Evolutionary conservation across 2,797 vertebrate species (phyloP), one percentile per base, ranked within the genome.

Genomic region (Pseudochromis fuscus): DNA sequence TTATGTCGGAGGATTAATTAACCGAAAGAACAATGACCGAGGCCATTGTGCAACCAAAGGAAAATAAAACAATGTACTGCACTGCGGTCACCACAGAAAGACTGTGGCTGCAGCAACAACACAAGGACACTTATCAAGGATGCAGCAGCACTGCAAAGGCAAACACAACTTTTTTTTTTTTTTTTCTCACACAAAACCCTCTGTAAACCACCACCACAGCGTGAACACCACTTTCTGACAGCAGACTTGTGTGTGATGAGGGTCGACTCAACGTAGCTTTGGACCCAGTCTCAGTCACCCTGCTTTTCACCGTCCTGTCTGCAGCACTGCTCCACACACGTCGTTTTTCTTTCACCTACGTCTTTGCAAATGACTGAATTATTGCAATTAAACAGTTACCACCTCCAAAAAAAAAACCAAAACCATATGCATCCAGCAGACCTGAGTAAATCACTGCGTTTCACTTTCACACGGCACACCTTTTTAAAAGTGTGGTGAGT

Each of bases 21-120:
- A 71, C 19, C 18, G 35, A 60, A 50, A 71, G 53, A 73, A 88
- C 71, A 75, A 75, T 57, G 55, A 64, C 30, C 15, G 31, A 70
- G 75, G 18, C 19, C 52, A 62, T 45, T 75, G 42, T 61, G 66
- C 38, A 75, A 71, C 37, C 50, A 67, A 50, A 83, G 65, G 53
- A 69, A 75, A 82, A 79, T 55, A 45, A 73, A 82, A 82, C 60
- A 67, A 76, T 81, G 66, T 13, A 16, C 78, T 82, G 85, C 83
- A 77, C 61, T 82, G 83, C 52, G 24, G 76, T 55, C 64, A 42
- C 63, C 51, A 58, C 28, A 68, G 40, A 55, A 53, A 74, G 45
- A 64, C 61, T 45, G 27, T 12, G 48, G 60, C 73, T 76, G 74
- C 74, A 84, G 67, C 67, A 63, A 63, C 56, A 72, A 67, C 58